Evolutionary conservation across 1,140 invertebrate genomes (phyloP), one percentile per base, ranked within the genome.

Genomic region (Muscidifurax raptorellus): DNA sequence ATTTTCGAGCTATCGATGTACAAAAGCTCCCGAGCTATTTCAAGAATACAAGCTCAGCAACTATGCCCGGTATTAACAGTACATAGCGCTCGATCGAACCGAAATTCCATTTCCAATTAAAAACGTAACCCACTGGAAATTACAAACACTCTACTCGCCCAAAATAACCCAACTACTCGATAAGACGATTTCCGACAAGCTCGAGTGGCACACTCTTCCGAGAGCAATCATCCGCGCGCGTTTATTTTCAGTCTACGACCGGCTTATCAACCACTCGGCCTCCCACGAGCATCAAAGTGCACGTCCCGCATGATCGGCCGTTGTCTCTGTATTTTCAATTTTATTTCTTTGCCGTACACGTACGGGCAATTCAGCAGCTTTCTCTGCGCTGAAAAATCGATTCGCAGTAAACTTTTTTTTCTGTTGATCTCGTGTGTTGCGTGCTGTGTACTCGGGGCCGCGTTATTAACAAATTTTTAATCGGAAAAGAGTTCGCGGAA

Each of bases 381-480:
- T 5, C 18, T 59, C 18, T 18, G n/a, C 52, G 52, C 15, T 59
- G 18, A 59, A 59, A 59, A 59, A n/a, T 59, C 18, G 52, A 59
- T 59, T 18, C 22, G 18, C 18, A 2, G 52, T 59, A 22, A 59
- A 59, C 52, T n/a, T n/a, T n/a, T n/a, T 59, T 18, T 69, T 27
- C 12, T 28, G 2, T 6, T 25, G 22, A 2, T 12, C 67, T 27
- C 27, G 25, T 18, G 10, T 25, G 22, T 7, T 67, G 66, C 1
- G 27, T 72, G 30, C 22, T 12, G 10, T 28, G 22, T 7, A n/a
- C 5, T 7, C 22, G 4, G 6, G n/a, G n/a, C n/a, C 18, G 5
- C 22, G 59, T 79, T 78, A 30, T 59, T 67, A 79, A 79, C 77
- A 79, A 67, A 40, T 69, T 79, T 79, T 79, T 44, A 79, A 40